Conservation (phyloP, 1,140 invertebrate species). For the Zaprionus lachaisei region DNA sequence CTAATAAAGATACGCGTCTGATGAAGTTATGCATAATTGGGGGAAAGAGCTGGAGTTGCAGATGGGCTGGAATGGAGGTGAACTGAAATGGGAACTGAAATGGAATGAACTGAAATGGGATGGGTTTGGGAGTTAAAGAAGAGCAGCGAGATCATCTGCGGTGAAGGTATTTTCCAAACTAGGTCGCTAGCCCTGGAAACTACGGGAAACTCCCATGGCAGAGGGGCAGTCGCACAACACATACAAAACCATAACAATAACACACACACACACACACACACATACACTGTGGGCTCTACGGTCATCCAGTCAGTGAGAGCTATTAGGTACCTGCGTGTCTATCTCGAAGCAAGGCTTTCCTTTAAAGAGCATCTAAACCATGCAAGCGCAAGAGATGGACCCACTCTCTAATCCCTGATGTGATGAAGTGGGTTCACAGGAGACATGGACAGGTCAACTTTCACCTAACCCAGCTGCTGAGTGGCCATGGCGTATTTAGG, state of each 20-base stretch:
- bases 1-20: slow-evolving; percentile 27
- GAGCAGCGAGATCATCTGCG: slow-evolving; percentile 4
- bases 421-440: too few relatives aligned
- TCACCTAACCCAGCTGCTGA: too few relatives aligned
- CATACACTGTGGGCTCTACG: too few relatives aligned
- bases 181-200: slow-evolving; percentile 27
- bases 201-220: slow-evolving; percentile 43
- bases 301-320: too few relatives aligned
- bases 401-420: too few relatives aligned
- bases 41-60: not conserved
- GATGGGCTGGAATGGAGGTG: not conserved
- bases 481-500: too few relatives aligned
- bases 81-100: not conserved
- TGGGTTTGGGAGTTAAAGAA: not conserved
- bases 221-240: slow-evolving; percentile 34
- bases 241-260: slow-evolving; percentile 12
- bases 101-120: not conserved
- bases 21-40: slow-evolving; percentile 37
- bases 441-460: too few relatives aligned
- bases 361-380: too few relatives aligned
- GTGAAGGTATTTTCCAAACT: slow-evolving; percentile 21
- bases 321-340: too few relatives aligned
- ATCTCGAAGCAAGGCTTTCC: too few relatives aligned
- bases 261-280: slow-evolving; percentile 10
- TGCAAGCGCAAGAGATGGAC: too few relatives aligned